phyloP scores from a whole-genome alignment of 2,888 invertebrate species.

The Philhelius pedissequus region DNA sequence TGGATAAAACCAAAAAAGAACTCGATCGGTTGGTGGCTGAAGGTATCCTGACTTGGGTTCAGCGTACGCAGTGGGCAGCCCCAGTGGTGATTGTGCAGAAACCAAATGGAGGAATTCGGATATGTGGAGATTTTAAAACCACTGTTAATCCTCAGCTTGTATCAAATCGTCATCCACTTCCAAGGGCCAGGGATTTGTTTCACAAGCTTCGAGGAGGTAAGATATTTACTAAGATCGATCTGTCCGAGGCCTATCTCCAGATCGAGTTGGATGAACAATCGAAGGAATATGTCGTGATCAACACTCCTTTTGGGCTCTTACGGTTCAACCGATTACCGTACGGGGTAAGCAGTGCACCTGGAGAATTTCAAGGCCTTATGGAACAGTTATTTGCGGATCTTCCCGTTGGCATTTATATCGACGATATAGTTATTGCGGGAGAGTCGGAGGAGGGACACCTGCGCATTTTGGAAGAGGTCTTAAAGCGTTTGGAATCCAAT shows the following conservation, averaged over 20 bases:
- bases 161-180: constrained; percentile 70
- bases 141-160: constrained; percentile 69
- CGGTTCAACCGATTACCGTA: too few relatives aligned
- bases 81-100: constrained; percentile 73
- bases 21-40: background rate
- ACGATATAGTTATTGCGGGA: too few relatives aligned
- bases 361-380: too few relatives aligned
- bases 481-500: too few relatives aligned
- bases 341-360: too few relatives aligned
- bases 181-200: constrained; percentile 69
- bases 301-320: constrained; percentile 74
- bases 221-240: constrained; percentile 70
- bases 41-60: too few relatives aligned
- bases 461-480: too few relatives aligned
- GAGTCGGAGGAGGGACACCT: too few relatives aligned
- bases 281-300: constrained; percentile 72
- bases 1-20: background rate
- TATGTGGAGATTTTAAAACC: constrained; percentile 69
- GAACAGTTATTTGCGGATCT: too few relatives aligned
- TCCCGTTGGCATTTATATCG: too few relatives aligned
- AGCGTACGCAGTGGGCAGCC: constrained; percentile 71
- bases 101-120: constrained; percentile 69
- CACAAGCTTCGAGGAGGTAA: constrained; percentile 62
- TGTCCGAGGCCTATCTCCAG: constrained; percentile 25
- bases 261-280: constrained; percentile 53